A percentile compares a stretch with the other conserved stretches of the same genome.
phyloP scores from a whole-genome alignment of 2,888 invertebrate species.

The Eulithis prunata region DNA sequence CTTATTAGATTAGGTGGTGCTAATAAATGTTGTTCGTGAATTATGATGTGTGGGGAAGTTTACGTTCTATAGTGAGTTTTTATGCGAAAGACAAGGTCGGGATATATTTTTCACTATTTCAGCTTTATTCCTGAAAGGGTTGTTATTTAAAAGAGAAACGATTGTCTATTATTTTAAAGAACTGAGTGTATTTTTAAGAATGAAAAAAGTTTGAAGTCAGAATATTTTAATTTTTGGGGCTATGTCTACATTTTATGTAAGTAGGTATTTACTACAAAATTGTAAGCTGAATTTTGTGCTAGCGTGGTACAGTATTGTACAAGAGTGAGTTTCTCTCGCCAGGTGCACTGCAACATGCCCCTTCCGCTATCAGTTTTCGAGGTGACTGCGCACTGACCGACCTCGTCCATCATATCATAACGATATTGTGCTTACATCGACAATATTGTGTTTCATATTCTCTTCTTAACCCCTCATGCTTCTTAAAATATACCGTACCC shows the following conservation, averaged over 20 bases:
- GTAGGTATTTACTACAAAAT: neutral
- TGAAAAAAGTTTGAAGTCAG: too few relatives aligned
- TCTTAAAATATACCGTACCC: slow-evolving; percentile 12
- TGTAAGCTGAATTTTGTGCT: neutral
- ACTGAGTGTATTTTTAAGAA: too few relatives aligned
- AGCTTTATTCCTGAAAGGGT: neutral
- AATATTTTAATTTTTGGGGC: too few relatives aligned
- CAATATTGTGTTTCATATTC: slow-evolving; percentile 79
- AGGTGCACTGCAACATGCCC: slow-evolving; percentile 47
- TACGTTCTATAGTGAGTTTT: slow-evolving; percentile 14
- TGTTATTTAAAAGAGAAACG: too few relatives aligned
- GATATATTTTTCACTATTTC: too few relatives aligned
- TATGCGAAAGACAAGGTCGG: neutral
- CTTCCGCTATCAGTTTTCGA: slow-evolving; percentile 75
- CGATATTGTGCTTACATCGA: slow-evolving; percentile 80
- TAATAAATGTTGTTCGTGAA: slow-evolving; percentile 41
- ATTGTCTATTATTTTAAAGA: too few relatives aligned
- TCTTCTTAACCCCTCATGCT: slow-evolving; percentile 39
- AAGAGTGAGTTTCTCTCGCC: slow-evolving; percentile 35
- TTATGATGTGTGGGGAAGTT: slow-evolving; percentile 29
- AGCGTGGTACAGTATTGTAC: slow-evolving; percentile 13
- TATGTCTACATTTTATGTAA: too few relatives aligned
- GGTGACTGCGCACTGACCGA: slow-evolving; percentile 79
- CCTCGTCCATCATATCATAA: slow-evolving; percentile 80
- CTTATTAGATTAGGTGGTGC: slow-evolving; percentile 63